Conservation (phyloP, 2,113 vertebrate species). For the Prietella phreatophila region DNA sequence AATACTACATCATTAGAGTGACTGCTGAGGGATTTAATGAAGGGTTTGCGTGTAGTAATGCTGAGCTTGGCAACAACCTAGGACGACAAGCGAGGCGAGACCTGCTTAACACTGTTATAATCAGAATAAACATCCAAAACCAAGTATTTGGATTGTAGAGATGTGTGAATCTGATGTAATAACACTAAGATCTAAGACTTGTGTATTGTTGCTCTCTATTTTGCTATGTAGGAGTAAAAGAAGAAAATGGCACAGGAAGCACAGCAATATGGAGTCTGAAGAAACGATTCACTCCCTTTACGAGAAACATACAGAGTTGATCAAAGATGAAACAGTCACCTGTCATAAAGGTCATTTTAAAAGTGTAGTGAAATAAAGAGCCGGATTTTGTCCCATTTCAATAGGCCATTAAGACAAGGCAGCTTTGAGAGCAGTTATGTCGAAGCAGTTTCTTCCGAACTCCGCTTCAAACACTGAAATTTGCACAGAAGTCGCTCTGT, state of each 20-base stretch:
- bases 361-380: constrained; percentile 44
- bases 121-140: background rate
- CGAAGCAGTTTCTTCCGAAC: constrained; percentile 11
- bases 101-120: constrained; percentile 20
- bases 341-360: constrained; percentile 9
- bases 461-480: constrained; percentile 21
- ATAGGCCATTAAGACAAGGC: constrained; percentile 36
- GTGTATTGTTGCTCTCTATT: background rate
- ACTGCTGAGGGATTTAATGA: background rate
- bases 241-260: background rate
- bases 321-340: constrained; percentile 28
- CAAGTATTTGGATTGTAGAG: background rate
- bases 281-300: constrained; percentile 33
- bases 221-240: background rate
- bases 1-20: background rate
- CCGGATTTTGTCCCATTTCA: constrained; percentile 38
- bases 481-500: constrained; percentile 50
- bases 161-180: background rate
- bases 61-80: background rate
- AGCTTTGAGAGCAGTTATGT: constrained; percentile 26
- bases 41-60: background rate
- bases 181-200: constrained; percentile 1
- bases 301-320: constrained; percentile 42
- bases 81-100: background rate
- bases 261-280: background rate